These are phyloP conservation scores for Chelonus formosanus DNA, from an alignment of 2,888 invertebrate genomes.

Conservation along the genomic window DNA sequence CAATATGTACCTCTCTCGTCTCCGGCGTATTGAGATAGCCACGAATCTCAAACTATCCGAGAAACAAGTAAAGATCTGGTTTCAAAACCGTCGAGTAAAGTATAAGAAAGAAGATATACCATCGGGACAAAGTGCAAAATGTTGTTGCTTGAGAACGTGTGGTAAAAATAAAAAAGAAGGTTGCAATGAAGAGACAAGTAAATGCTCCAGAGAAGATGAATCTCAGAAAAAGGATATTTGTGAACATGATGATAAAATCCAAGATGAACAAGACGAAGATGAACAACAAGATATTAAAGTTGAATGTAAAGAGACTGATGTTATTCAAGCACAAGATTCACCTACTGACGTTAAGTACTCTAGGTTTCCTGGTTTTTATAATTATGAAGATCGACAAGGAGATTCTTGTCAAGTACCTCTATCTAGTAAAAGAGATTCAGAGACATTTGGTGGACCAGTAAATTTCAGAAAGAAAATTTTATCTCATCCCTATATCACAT, in stretches of 20 bases:
- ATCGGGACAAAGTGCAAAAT: slow-evolving; percentile 61
- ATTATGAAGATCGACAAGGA: slow-evolving; percentile 36
- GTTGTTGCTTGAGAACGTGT: slow-evolving; percentile 68
- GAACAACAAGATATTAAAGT: slow-evolving; percentile 29
- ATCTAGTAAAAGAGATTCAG: slow-evolving; percentile 49
- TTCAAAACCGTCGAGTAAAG: slow-evolving; percentile 92
- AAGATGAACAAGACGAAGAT: slow-evolving; percentile 7
- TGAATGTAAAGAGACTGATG: slow-evolving; percentile 28
- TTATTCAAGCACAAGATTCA: background rate
- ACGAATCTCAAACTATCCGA: slow-evolving; percentile 87
- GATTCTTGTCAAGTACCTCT: slow-evolving; percentile 44
- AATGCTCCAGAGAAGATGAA: slow-evolving; percentile 39
- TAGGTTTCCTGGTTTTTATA: slow-evolving; percentile 34
- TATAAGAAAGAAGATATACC: slow-evolving; percentile 88
- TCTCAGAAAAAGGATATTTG: slow-evolving; percentile 27
- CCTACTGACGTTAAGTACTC: slow-evolving; percentile 30
- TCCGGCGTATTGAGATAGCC: slow-evolving; percentile 92
- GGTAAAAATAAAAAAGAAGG: slow-evolving; percentile 56
- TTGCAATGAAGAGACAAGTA: slow-evolving; percentile 42
- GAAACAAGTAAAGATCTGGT: slow-evolving; percentile 96
- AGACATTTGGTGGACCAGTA: slow-evolving; percentile 38
- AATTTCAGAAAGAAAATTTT: slow-evolving; percentile 43
- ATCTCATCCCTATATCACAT: slow-evolving; percentile 43
- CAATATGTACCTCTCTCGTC: slow-evolving; percentile 90
- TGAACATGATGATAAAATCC: slow-evolving; percentile 28